Percentiles rank a stretch among this genome's conserved stretches.
phyloP scores from a whole-genome alignment of 2,797 vertebrate species.

The Tympanoctomys barrerae region DNA sequence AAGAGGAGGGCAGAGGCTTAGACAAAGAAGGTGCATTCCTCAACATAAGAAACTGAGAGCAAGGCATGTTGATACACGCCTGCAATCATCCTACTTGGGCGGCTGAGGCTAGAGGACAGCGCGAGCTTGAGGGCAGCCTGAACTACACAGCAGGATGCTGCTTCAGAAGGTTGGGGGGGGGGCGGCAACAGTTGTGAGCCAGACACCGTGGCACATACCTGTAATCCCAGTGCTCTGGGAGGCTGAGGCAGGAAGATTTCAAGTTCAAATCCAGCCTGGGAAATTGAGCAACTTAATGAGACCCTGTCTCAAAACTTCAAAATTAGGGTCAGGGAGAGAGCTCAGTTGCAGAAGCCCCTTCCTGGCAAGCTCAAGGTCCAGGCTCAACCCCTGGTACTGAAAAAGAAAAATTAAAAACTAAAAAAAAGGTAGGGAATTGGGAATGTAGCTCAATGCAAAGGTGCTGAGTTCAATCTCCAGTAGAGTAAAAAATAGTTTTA shows the following conservation, averaged over 20 bases:
- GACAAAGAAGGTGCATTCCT: background rate
- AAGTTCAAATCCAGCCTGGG: background rate
- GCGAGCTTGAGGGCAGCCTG: background rate
- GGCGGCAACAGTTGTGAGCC: background rate
- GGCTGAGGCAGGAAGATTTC: background rate
- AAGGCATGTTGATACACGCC: background rate
- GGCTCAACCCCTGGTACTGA: too few species aligned
- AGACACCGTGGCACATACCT: background rate
- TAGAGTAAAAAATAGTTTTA: background rate
- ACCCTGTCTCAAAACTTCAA: background rate
- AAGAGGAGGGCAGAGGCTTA: too few species aligned
- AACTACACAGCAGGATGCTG: background rate
- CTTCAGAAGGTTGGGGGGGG: background rate
- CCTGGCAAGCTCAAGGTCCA: too few species aligned
- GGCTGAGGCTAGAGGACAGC: background rate
- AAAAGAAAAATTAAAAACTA: background rate
- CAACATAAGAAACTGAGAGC: background rate
- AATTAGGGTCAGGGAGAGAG: too few species aligned
- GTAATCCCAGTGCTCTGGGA: background rate
- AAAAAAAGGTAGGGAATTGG: background rate
- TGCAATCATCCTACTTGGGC: background rate
- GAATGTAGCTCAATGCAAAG: background rate
- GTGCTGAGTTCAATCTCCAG: background rate
- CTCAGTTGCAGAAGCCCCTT: too few species aligned
- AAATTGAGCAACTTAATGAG: background rate